These are phyloP conservation scores for Motacilla alba DNA, from an alignment of 2,113 vertebrate genomes.

Conservation along the genomic window DNA sequence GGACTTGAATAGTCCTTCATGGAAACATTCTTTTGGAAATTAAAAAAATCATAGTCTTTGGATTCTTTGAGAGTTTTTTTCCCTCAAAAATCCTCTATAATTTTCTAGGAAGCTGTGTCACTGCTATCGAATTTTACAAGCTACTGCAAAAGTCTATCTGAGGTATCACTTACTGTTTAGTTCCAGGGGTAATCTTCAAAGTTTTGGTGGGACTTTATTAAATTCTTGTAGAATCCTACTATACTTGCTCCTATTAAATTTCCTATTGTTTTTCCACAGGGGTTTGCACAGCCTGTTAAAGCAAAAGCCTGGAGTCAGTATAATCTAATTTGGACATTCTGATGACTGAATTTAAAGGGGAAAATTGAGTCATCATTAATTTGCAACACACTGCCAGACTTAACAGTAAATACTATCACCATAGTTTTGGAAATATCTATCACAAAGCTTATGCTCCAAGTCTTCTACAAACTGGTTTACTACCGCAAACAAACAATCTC, in stretches of 20 bases:
- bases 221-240: slow-evolving; percentile 2
- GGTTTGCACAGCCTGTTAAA: slow-evolving; percentile 20
- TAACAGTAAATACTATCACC: slow-evolving; percentile 36
- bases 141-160: background rate
- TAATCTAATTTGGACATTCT: slow-evolving; percentile 35
- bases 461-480: background rate
- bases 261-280: slow-evolving; percentile 22
- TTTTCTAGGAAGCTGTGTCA: background rate
- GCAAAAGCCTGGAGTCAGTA: slow-evolving; percentile 20
- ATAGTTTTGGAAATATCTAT: slow-evolving; percentile 1
- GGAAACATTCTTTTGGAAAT: slow-evolving; percentile 29
- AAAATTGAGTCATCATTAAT: slow-evolving; percentile 51
- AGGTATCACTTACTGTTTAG: background rate
- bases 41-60: background rate
- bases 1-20: background rate
- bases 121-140: background rate
- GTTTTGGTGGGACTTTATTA: slow-evolving; percentile 3
- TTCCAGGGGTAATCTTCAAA: slow-evolving; percentile 7
- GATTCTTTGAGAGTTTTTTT: background rate
- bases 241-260: background rate
- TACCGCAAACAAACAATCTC: background rate
- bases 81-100: background rate
- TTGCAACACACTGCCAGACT: slow-evolving; percentile 27
- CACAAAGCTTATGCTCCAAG: background rate
- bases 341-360: slow-evolving; percentile 38